phyloP scores from a whole-genome alignment of 2,797 vertebrate genomes.

The Gymnoscopelus braueri region DNA sequence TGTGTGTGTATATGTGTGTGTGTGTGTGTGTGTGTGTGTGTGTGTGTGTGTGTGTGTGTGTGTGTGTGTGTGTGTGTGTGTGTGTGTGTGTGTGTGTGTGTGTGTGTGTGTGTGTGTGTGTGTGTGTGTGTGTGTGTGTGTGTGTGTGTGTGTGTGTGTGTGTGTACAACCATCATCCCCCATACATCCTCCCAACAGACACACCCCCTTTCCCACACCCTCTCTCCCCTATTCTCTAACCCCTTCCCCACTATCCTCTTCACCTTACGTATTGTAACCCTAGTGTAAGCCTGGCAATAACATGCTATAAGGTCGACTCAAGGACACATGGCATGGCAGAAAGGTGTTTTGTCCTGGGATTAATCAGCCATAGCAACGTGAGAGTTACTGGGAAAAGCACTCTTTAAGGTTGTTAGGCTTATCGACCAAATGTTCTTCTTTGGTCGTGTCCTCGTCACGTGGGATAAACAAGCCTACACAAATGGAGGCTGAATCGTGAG shows the following conservation, averaged over 20 bases:
- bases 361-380: not conserved
- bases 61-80: constrained; percentile 59
- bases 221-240: not conserved
- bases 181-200: constrained; percentile 51
- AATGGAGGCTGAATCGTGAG: too few relatives aligned
- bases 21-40: constrained; percentile 50
- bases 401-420: too few relatives aligned
- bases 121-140: constrained; percentile 42
- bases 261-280: constrained; percentile 14
- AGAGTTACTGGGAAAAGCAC: not conserved
- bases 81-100: constrained; percentile 58
- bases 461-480: constrained; percentile 3
- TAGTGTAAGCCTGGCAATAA: constrained; percentile 25
- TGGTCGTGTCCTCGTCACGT: constrained; percentile 14
- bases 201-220: constrained; percentile 26
- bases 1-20: constrained; percentile 57
- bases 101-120: constrained; percentile 55
- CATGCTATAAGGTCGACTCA: not conserved
- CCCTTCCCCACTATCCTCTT: constrained; percentile 27
- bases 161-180: constrained; percentile 35
- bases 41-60: constrained; percentile 54
- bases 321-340: not conserved
- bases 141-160: not conserved
- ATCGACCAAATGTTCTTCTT: too few relatives aligned
- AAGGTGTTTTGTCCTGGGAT: not conserved